Conservation (phyloP, 2,113 vertebrate species). For the Dasyprocta punctata region DNA sequence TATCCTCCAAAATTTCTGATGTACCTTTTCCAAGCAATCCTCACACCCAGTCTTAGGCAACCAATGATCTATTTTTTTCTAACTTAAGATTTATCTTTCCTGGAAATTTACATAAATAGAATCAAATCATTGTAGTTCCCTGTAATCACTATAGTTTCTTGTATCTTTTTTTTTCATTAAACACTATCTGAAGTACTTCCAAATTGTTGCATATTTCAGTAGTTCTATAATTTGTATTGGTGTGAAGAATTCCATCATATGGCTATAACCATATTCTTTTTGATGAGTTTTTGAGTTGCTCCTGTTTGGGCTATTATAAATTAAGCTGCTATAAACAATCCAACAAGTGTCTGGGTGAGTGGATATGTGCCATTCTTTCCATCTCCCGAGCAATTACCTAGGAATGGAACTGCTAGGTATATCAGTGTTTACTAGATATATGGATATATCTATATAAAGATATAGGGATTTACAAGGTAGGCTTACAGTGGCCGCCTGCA, state of each 20-base stretch:
- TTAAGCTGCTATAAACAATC: slow-evolving; percentile 13
- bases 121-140: neutral
- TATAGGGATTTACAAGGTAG: neutral
- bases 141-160: too few species aligned
- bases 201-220: neutral
- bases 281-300: neutral
- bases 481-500: neutral
- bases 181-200: neutral
- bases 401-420: neutral
- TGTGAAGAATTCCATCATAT: neutral
- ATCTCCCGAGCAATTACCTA: neutral
- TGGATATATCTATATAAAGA: too few species aligned
- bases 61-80: neutral
- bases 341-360: neutral
- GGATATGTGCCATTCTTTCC: neutral
- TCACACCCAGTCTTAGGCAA: neutral
- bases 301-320: neutral
- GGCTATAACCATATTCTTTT: neutral
- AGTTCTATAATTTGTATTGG: neutral
- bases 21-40: neutral
- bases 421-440: too few species aligned
- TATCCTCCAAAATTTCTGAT: neutral
- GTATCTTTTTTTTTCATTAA: neutral
- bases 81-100: slow-evolving; percentile 20
- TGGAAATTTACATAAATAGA: neutral